Evolutionary conservation across 2,113 vertebrate genomes (phyloP), one percentile per base, ranked within the genome.

Genomic region (Hassar affinis): DNA sequence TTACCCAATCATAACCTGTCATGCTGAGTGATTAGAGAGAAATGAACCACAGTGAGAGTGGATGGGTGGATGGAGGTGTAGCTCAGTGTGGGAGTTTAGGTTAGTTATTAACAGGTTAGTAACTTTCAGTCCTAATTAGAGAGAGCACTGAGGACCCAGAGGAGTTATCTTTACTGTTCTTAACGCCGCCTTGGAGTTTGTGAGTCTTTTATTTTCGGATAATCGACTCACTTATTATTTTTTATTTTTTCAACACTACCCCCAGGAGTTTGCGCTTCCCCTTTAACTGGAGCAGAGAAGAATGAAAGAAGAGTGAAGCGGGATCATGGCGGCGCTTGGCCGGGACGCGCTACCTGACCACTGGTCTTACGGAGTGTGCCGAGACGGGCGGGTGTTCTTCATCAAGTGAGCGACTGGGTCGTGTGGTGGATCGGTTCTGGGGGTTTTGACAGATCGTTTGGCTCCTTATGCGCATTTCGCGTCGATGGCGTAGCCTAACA

Each of bases 281-380:
- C 93, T 94, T 94, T 94, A 94, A 94, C 92, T 92, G 86, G 92
- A 84, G 92, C 89, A 89, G 85, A 84, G 87, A 85, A 83, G 84
- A 80, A 89, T 87, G 89, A 81, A 84, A 87, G 82, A 66, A 88
- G 87, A 61, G 64, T 90, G 89, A 80, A 82, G 86, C 85, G 90
- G 93, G 93, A 94, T 96, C 95, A 96, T 97, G 96, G 96, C 95
- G 94, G 95, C 93, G 88, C 94, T 94, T 92, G 94, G 94, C 94
- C 94, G 96, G 95, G 96, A 97, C 93, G 93, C 94, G 86, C 92
- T 98, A 93, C 97, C 97, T 92, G 96, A 95, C 86, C 93, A 94
- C 93, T 98, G 97, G 96, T 97, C 97, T 35, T 98, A 97, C 76
- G 97, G 97, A 90, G 97, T 98, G 87, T 97, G 96, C 81, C 87